Conservation (phyloP, 2,888 invertebrate genomes). For the Mesoligia furuncula region DNA sequence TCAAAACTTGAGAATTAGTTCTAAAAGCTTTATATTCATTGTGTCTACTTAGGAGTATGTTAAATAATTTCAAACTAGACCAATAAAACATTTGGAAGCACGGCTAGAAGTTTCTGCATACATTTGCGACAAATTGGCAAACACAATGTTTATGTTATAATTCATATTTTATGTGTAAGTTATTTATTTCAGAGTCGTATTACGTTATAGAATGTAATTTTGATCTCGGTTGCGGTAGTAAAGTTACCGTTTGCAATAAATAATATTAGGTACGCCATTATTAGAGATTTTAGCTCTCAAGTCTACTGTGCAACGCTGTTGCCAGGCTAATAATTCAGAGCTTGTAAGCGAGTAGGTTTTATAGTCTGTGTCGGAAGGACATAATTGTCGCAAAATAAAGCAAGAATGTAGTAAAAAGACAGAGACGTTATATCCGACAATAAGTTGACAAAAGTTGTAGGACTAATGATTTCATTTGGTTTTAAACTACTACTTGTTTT, state of each 20-base stretch:
- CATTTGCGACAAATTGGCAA: slow-evolving; percentile 11
- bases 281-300: neutral
- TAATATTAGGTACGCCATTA: slow-evolving; percentile 6
- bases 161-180: slow-evolving; percentile 17
- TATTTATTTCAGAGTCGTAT: slow-evolving; percentile 11
- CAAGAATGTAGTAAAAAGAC: neutral
- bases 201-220: slow-evolving; percentile 2
- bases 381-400: neutral
- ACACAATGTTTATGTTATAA: slow-evolving; percentile 3
- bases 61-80: neutral
- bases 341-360: neutral
- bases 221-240: neutral
- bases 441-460: neutral
- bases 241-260: neutral
- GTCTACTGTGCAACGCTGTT: neutral
- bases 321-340: neutral
- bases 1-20: neutral
- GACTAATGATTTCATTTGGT: neutral
- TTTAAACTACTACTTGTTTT: neutral
- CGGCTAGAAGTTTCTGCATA: slow-evolving; percentile 1
- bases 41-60: neutral
- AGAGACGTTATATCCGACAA: neutral
- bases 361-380: neutral
- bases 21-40: slow-evolving; percentile 4
- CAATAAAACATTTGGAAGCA: slow-evolving; percentile 6